phyloP scores from a whole-genome alignment of 2,797 vertebrate species.

The Poecilia wingei region DNA sequence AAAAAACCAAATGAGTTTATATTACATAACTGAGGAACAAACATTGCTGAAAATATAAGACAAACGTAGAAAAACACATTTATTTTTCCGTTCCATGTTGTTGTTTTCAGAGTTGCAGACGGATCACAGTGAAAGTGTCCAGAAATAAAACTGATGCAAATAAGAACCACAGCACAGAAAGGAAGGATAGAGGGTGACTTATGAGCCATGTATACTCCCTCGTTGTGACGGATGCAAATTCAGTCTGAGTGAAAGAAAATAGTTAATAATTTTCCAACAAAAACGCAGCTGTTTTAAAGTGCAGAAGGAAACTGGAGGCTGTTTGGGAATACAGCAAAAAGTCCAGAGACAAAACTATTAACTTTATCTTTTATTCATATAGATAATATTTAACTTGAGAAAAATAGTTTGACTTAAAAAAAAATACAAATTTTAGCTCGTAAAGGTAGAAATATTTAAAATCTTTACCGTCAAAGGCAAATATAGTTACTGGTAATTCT shows the following conservation, averaged over 20 bases:
- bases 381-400: not conserved
- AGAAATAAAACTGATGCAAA: slow-evolving; percentile 51
- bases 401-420: not conserved
- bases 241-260: not conserved
- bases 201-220: not conserved
- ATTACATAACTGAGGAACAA: too few relatives aligned
- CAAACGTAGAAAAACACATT: not conserved
- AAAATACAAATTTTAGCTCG: not conserved
- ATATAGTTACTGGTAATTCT: not conserved
- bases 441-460: not conserved
- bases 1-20: too few relatives aligned
- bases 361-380: not conserved
- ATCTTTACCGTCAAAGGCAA: not conserved
- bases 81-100: not conserved
- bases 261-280: slow-evolving; percentile 1
- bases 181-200: slow-evolving; percentile 1
- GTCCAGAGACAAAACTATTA: not conserved
- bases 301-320: not conserved
- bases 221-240: slow-evolving; percentile 50
- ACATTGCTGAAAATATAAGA: not conserved
- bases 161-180: slow-evolving; percentile 20
- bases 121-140: not conserved
- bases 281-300: not conserved
- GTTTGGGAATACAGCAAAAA: not conserved
- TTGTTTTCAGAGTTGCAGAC: not conserved